phyloP scores from a whole-genome alignment of 2,888 invertebrate species.

The Ennomos quercinarius region DNA sequence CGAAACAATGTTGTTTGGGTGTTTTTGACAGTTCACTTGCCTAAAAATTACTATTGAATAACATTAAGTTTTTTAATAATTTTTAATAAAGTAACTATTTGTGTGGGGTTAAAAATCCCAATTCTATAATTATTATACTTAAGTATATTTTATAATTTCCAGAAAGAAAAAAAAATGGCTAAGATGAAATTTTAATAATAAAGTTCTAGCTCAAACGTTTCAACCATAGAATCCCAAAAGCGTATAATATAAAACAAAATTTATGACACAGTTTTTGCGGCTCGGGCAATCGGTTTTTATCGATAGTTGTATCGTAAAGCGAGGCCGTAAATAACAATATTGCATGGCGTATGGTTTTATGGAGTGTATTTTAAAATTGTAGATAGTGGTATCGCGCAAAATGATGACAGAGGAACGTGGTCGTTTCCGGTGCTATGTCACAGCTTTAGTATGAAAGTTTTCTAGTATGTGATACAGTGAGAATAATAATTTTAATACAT shows the following conservation, averaged over 20 bases:
- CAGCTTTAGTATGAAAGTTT: constrained; percentile 15
- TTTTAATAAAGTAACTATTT: too few relatives aligned
- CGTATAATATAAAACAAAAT: constrained; percentile 58
- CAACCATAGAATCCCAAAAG: constrained; percentile 13
- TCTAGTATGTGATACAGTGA: constrained; percentile 7
- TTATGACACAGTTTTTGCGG: constrained; percentile 62
- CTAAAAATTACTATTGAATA: background rate
- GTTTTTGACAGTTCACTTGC: too few relatives aligned
- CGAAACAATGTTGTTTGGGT: too few relatives aligned
- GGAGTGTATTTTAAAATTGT: constrained; percentile 30
- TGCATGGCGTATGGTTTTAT: constrained; percentile 35
- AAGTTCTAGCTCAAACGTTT: background rate
- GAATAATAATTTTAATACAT: background rate
- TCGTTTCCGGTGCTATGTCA: constrained; percentile 15
- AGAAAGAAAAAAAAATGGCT: background rate
- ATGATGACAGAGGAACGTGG: constrained; percentile 20
- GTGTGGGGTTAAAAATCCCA: too few relatives aligned
- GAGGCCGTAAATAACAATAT: constrained; percentile 45
- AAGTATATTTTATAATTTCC: too few relatives aligned
- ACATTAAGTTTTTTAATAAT: too few relatives aligned
- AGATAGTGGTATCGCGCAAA: constrained; percentile 25
- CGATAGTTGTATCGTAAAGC: constrained; percentile 48
- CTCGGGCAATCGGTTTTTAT: constrained; percentile 54
- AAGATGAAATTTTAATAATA: background rate
- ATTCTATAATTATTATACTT: too few relatives aligned